phyloP scores from a whole-genome alignment of 35 echinoderm and acorn worm genomes.

The Heliocidaris tuberculata region DNA sequence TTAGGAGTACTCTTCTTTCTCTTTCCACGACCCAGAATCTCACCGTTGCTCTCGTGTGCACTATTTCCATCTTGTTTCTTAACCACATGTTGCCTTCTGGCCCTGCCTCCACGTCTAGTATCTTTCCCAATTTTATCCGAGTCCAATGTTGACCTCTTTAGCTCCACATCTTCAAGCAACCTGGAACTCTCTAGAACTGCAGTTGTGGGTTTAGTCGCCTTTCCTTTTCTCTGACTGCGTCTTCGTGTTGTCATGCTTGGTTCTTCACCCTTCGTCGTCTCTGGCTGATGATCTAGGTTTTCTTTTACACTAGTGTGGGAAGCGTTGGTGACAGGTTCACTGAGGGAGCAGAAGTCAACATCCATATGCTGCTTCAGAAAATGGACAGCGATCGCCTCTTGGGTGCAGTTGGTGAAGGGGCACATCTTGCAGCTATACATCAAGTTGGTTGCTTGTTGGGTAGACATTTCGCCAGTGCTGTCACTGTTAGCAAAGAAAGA shows the following conservation, averaged over 20 bases:
- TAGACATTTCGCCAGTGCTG: background rate
- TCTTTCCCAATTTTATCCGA: background rate
- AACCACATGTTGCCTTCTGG: background rate
- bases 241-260: background rate
- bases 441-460: background rate
- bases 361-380: slow-evolving; percentile 39
- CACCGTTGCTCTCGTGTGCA: background rate
- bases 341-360: slow-evolving; percentile 34
- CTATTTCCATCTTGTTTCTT: background rate
- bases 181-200: background rate
- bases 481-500: background rate
- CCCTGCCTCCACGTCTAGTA: background rate
- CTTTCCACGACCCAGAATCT: slow-evolving; percentile 19
- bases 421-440: slow-evolving; percentile 16
- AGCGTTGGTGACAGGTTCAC: background rate
- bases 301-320: background rate
- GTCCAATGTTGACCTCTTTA: background rate
- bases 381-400: slow-evolving; percentile 44
- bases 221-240: background rate
- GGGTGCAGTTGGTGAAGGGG: background rate
- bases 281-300: background rate
- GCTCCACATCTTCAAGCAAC: background rate
- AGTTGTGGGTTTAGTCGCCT: background rate
- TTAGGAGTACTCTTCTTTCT: slow-evolving; percentile 27
- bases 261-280: background rate